Evolutionary conservation across 2,797 vertebrate genomes (phyloP).

Genomic region (Rhodeus uyekii): DNA sequence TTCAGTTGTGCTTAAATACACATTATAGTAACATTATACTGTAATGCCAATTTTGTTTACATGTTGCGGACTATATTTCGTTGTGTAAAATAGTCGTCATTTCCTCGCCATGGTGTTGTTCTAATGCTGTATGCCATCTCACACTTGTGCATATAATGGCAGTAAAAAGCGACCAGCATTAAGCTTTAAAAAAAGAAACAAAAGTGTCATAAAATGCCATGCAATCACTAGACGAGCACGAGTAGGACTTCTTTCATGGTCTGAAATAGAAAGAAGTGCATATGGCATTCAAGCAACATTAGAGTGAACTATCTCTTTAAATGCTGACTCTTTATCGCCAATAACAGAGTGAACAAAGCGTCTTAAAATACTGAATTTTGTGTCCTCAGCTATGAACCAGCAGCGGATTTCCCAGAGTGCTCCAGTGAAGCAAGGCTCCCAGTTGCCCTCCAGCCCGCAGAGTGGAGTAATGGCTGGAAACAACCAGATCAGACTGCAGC

Average conservation of each 20-base stretch:
- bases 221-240: not conserved
- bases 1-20: not conserved
- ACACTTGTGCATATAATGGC: too few relatives aligned
- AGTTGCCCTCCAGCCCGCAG: slow-evolving; percentile 83
- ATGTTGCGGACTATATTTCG: not conserved
- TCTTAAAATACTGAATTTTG: not conserved
- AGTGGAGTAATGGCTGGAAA: slow-evolving; percentile 80
- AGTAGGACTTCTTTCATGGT: not conserved
- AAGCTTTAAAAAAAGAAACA: too few relatives aligned
- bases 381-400: slow-evolving; percentile 85
- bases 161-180: too few relatives aligned
- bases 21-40: not conserved
- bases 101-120: not conserved
- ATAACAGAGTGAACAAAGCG: not conserved
- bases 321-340: not conserved
- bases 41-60: not conserved
- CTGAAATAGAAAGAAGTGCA: not conserved
- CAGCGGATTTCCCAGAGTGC: slow-evolving; percentile 93
- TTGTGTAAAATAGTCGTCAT: not conserved
- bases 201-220: too few relatives aligned
- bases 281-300: not conserved
- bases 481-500: slow-evolving; percentile 90
- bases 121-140: too few relatives aligned
- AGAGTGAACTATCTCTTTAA: not conserved
- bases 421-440: slow-evolving; percentile 88